Evolutionary conservation across 2,797 vertebrate genomes (phyloP).

Genomic region (Alfaro cultratus): DNA sequence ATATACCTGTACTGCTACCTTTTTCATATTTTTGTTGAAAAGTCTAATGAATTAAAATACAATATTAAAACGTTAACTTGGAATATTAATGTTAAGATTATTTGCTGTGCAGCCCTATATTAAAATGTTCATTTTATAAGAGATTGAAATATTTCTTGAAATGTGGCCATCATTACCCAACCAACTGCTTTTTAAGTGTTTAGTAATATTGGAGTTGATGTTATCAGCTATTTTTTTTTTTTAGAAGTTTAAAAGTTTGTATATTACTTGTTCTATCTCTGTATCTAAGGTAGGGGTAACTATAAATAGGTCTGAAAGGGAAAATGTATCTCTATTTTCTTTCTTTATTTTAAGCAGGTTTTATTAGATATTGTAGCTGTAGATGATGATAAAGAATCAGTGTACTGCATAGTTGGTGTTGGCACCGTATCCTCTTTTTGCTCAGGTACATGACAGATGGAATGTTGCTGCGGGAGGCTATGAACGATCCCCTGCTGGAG

Average conservation of each 20-base stretch:
- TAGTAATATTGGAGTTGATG: not conserved
- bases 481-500: slow-evolving; percentile 97
- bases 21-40: too few species aligned
- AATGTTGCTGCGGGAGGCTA: slow-evolving; percentile 96
- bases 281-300: not conserved
- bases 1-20: too few species aligned
- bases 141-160: not conserved
- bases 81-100: not conserved
- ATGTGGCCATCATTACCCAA: not conserved
- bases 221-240: not conserved
- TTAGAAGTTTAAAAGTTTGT: not conserved
- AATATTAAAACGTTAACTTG: not conserved
- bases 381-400: not conserved
- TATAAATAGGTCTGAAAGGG: not conserved
- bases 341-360: not conserved
- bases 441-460: slow-evolving; percentile 96
- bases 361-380: slow-evolving; percentile 7
- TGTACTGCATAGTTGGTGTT: slow-evolving; percentile 1
- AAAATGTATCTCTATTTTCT: not conserved
- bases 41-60: too few species aligned
- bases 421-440: not conserved
- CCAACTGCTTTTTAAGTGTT: not conserved
- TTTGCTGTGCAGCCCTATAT: not conserved
- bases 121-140: not conserved
- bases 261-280: not conserved